A percentile compares a stretch with the other conserved stretches of the same genome.
Conservation (phyloP, 2,888 invertebrate species). For the Argyresthia albistria region DNA sequence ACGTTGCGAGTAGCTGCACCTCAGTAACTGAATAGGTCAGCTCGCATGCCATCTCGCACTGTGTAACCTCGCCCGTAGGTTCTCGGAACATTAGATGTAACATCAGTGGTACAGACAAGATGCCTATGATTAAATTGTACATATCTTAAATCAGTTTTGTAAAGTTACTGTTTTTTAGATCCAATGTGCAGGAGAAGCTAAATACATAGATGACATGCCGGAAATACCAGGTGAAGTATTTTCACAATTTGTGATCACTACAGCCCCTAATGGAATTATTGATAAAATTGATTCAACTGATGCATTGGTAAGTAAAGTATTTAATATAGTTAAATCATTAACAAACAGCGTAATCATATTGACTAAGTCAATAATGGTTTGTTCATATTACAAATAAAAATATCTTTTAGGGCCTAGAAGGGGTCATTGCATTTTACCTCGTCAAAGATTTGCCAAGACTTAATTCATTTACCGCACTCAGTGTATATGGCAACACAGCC, state of each 20-base stretch:
- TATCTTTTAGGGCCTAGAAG: constrained; percentile 65
- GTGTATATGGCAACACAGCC: constrained; percentile 12
- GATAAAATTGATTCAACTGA: constrained; percentile 67
- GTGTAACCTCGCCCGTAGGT: no score
- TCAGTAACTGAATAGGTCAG: no score
- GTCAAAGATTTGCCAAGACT: constrained; percentile 78
- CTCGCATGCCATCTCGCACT: no score
- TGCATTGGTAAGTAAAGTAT: constrained; percentile 69
- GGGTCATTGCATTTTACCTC: constrained; percentile 74
- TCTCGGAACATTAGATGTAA: no score
- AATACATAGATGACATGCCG: constrained; percentile 76
- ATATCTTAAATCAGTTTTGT: no score
- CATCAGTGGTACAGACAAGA: no score
- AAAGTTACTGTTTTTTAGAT: constrained; percentile 22
- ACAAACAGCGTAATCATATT: no score
- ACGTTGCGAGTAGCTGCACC: no score
- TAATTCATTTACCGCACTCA: constrained; percentile 67
- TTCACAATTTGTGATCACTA: constrained; percentile 74
- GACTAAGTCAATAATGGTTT: no score
- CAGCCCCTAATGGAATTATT: constrained; percentile 65
- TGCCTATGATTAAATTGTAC: no score
- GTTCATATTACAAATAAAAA: not conserved
- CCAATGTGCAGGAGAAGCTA: constrained; percentile 78
- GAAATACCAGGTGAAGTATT: constrained; percentile 72
- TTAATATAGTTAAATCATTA: not conserved